Percentiles rank a stretch among this genome's conserved stretches.
These are phyloP conservation scores for Onychomys arenicola DNA, from an alignment of 2,797 vertebrate genomes.

Conservation along the genomic window DNA sequence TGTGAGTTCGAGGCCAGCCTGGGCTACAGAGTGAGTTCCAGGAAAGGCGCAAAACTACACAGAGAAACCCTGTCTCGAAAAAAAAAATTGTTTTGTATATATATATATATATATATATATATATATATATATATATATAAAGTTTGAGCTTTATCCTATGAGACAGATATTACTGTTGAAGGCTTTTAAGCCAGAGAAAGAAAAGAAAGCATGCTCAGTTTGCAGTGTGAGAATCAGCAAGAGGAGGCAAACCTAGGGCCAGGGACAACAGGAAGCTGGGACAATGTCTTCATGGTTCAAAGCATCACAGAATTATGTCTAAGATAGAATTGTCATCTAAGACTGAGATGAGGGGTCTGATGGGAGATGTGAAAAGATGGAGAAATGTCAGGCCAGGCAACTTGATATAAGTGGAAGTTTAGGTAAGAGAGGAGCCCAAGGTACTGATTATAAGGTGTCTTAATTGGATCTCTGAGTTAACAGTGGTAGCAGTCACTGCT, in stretches of 20 bases:
- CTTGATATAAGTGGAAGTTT: neutral
- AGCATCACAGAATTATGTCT: neutral
- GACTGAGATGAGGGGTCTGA: neutral
- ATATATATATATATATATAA: neutral
- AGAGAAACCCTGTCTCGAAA: no score
- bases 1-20: no score
- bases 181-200: neutral
- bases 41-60: no score
- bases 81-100: no score
- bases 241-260: neutral
- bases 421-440: neutral
- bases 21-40: no score
- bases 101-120: no score
- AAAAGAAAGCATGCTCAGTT: neutral
- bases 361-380: neutral
- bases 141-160: neutral
- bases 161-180: neutral
- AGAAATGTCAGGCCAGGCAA: neutral
- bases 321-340: no score
- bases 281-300: neutral
- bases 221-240: neutral
- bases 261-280: neutral
- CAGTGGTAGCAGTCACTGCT: neutral
- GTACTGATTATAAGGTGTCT: neutral
- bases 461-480: no score